Base-by-base conservation (phyloP, 1,140 invertebrate species). In the Cydia fagiglandana region DNA sequence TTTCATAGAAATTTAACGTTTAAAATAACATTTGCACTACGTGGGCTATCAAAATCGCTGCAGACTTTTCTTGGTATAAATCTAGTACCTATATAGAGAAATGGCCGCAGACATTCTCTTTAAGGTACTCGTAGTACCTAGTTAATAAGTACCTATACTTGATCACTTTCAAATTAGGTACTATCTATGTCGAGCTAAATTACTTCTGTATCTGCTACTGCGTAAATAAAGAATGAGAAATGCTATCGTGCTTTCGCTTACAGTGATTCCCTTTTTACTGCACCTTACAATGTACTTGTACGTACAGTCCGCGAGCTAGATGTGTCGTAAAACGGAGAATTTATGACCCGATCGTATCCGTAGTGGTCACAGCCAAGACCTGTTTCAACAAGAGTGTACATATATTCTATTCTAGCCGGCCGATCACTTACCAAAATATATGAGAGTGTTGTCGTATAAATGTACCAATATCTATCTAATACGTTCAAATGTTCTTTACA, bases 311-410 rank as follows among this genome's bases (percentile, higher is more conserved):
- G n/a, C 53, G 12, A 45, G n/a, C 53, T 56, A 17, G 15, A 56
- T 56, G 53, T 9, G n/a, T 56, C 53, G 53, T 56, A 56, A 56
- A 56, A 56, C 53, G 5, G 53, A n/a, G n/a, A 56, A 56, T 56
- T 56, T 56, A 56, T 56, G 53, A 56, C 53, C 53, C 53, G 53
- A 56, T 56, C 53, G 53, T 56, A 56, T 56, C 53, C 53, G n/a
- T 17, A 13, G 53, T 56, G 53, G 53, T 56, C 53, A 17, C 15
- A 56, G 15, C 53, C 53, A 56, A 56, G 53, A 47, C 45, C 15
- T 56, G 53, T 56, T 56, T 17, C 53, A 56, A 56, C 53, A 56
- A 56, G n/a, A 56, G 17, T 17, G 15, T 24, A 24, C 2, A 24
- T 24, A 24, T 24, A 24, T 24, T 24, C 24, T 24, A 56, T 56